Evolutionary conservation across 2,888 invertebrate genomes (phyloP), one percentile per base, ranked within the genome.

Genomic region (Lasiommata megera): DNA sequence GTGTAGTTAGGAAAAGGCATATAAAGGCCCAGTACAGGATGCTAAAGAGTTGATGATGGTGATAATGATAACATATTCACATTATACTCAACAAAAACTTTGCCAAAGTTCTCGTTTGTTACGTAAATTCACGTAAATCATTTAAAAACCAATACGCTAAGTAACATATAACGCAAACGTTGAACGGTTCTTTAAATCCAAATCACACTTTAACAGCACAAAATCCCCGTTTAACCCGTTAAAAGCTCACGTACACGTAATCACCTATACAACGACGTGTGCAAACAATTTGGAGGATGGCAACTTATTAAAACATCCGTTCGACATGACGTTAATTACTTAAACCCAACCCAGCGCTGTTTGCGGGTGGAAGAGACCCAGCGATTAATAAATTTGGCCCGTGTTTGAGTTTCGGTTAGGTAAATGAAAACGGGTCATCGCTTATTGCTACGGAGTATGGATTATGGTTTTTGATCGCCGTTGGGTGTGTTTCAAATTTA

Each of bases 241-340:
- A 31, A 52, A 17, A 31, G 52, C 52, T 61, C 64, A 68, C 66
- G 67, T 66, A 60, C 53, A 51, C 63, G 56, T 64, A 67, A 70
- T 70, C 65, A 67, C 67, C 67, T 60, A 62, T 52, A 52, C 57
- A 66, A 61, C 63, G 67, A 57, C 61, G 65, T 60, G 67, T 63
- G 66, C 70, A 71, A 69, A 69, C 71, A 71, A 63, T 67, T 67
- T 63, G 61, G 67, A 65, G 70, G 64, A 65, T 62, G 61, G 69
- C 68, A 65, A 70, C 69, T 74, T 74, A 76, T 76, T 74, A 74
- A 76, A 76, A 76, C 74, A 74, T 76, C 67, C 68, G 72, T 72
- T 70, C 72, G 69, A 73, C 73, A 71, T 73, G 68, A 73, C 70
- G 72, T 73, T 76, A 73, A 76, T 76, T 76, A 74, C 74, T 74